Percentiles rank a stretch among this genome's conserved stretches.
phyloP scores from a whole-genome alignment of 2,888 invertebrate species.

The Sussaba pulchella region DNA sequence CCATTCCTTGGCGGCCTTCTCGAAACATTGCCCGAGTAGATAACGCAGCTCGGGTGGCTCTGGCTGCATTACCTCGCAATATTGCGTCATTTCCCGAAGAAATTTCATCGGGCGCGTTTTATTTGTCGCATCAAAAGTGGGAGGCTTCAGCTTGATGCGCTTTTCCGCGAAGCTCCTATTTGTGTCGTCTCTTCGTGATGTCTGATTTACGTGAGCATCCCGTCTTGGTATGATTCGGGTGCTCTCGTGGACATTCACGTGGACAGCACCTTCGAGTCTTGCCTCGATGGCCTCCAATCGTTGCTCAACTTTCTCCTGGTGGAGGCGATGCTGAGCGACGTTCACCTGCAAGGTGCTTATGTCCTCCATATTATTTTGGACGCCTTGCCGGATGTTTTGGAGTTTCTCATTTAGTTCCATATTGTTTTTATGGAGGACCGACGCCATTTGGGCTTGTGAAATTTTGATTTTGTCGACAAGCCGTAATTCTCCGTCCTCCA shows the following conservation, averaged over 20 bases:
- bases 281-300: background rate
- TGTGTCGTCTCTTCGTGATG: background rate
- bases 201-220: too few relatives aligned
- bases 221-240: background rate
- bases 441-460: background rate
- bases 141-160: background rate
- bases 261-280: background rate
- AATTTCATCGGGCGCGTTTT: conserved; percentile 10
- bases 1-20: conserved; percentile 10
- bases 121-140: background rate
- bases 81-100: background rate
- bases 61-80: background rate
- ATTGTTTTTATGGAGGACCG: background rate
- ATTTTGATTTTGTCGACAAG: background rate
- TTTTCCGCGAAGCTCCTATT: background rate
- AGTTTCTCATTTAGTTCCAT: background rate
- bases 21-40: conserved; percentile 14
- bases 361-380: background rate
- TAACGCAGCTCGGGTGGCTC: background rate
- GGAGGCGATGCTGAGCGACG: background rate
- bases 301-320: background rate
- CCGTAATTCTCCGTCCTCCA: background rate
- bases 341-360: background rate
- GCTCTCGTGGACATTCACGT: background rate
- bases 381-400: background rate